phyloP scores from a whole-genome alignment of 2,888 invertebrate genomes.

The Parnassius mnemosyne region DNA sequence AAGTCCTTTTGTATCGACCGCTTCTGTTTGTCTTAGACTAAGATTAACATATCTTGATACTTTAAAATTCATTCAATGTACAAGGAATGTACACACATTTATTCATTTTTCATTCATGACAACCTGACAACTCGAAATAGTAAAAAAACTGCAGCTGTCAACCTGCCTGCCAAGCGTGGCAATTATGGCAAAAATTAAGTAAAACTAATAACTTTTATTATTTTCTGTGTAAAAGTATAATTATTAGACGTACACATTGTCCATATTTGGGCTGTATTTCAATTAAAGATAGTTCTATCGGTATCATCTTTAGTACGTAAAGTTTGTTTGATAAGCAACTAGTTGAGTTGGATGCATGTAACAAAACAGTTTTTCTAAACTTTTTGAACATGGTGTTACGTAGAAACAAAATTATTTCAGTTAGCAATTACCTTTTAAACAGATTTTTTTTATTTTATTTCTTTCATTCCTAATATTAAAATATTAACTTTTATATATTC shows the following conservation, averaged over 20 bases:
- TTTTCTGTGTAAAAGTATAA: slow-evolving; percentile 43
- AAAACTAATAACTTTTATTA: slow-evolving; percentile 49
- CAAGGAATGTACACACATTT: too few relatives aligned
- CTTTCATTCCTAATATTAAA: too few relatives aligned
- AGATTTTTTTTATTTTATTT: too few relatives aligned
- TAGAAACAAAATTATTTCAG: slow-evolving; percentile 1
- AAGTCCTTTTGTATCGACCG: slow-evolving; percentile 79
- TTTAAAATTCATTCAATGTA: slow-evolving; percentile 32
- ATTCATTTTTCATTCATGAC: too few relatives aligned
- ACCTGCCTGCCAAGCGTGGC: too few relatives aligned
- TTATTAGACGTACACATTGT: slow-evolving; percentile 44
- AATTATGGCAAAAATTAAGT: too few relatives aligned
- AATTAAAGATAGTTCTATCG: slow-evolving; percentile 47
- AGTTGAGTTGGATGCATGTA: not conserved
- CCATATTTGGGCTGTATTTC: slow-evolving; percentile 36
- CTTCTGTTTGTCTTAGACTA: slow-evolving; percentile 54
- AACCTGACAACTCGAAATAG: too few relatives aligned
- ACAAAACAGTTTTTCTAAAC: slow-evolving; percentile 19
- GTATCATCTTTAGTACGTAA: slow-evolving; percentile 31
- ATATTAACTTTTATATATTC: too few relatives aligned
- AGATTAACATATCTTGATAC: slow-evolving; percentile 55
- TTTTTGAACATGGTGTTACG: slow-evolving; percentile 11
- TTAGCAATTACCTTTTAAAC: too few relatives aligned
- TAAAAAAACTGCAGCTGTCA: too few relatives aligned
- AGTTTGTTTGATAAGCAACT: slow-evolving; percentile 31